Percentiles rank a stretch among this genome's conserved stretches.
phyloP scores from a whole-genome alignment of 1,140 invertebrate genomes.

The Globodera ellingtonae region DNA sequence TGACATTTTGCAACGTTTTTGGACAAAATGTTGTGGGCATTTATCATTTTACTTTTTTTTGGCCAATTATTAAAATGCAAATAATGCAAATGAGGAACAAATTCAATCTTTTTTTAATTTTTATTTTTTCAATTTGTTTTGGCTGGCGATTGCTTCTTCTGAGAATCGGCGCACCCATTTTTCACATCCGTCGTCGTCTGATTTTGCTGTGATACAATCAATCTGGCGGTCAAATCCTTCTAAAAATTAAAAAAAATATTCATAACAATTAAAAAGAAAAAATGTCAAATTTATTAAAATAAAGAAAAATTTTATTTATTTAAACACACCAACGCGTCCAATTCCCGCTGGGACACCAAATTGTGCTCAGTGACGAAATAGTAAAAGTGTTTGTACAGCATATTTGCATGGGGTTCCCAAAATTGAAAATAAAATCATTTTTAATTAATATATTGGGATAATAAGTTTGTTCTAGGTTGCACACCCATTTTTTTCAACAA shows the following conservation, averaged over 20 bases:
- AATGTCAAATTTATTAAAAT: not conserved
- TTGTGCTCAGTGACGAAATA: constrained; percentile 89
- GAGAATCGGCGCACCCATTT: not conserved
- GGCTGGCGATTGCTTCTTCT: too few species aligned
- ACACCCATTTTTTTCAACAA: not conserved
- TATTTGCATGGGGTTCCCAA: constrained; percentile 91
- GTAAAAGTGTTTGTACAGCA: constrained; percentile 94
- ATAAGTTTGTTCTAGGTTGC: too few species aligned
- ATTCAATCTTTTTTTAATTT: too few species aligned
- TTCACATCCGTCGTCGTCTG: not conserved
- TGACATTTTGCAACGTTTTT: not conserved
- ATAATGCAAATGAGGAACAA: not conserved
- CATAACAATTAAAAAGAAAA: not conserved
- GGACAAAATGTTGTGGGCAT: not conserved
- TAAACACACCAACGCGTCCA: constrained; percentile 75
- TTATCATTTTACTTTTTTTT: not conserved
- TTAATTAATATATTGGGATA: too few species aligned
- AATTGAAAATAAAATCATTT: constrained; percentile 53
- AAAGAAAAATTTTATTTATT: not conserved
- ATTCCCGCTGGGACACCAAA: constrained; percentile 80
- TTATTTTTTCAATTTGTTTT: too few species aligned
- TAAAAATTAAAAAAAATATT: not conserved
- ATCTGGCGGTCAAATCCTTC: constrained; percentile 24
- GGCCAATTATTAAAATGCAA: not conserved
- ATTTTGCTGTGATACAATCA: constrained; percentile 1